A percentile compares a stretch with the other conserved stretches of the same genome.
Conservation (phyloP, 2,888 invertebrate species). For the Eulithis testata region DNA sequence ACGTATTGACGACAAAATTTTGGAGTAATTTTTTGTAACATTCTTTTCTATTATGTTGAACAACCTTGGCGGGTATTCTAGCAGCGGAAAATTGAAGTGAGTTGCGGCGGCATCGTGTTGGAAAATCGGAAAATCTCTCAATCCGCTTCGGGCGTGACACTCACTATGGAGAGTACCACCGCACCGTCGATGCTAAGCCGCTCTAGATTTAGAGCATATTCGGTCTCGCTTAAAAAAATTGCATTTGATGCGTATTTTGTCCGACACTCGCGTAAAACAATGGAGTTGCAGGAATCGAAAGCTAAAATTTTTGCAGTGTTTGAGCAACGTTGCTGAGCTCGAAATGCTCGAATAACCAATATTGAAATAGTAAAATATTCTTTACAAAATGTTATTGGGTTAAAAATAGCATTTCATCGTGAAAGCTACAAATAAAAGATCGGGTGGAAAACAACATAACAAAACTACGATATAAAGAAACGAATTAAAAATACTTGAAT, state of each 20-base stretch:
- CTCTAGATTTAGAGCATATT: slow-evolving; percentile 57
- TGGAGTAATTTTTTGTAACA: slow-evolving; percentile 42
- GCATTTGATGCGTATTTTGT: slow-evolving; percentile 49
- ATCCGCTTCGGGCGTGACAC: slow-evolving; percentile 61
- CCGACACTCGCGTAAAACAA: slow-evolving; percentile 33
- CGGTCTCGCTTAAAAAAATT: slow-evolving; percentile 48
- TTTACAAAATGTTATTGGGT: too few relatives aligned
- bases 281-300: slow-evolving; percentile 14
- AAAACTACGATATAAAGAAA: too few relatives aligned
- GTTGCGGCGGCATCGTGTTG: slow-evolving; percentile 55
- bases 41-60: slow-evolving; percentile 44
- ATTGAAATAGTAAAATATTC: slow-evolving; percentile 1
- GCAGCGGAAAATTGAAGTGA: slow-evolving; percentile 55
- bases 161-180: slow-evolving; percentile 51
- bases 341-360: slow-evolving; percentile 2
- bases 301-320: slow-evolving; percentile 1
- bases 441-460: slow-evolving; percentile 30
- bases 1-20: slow-evolving; percentile 37
- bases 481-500: slow-evolving; percentile 7
- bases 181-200: slow-evolving; percentile 57
- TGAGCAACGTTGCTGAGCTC: background rate
- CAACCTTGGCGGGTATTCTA: slow-evolving; percentile 52
- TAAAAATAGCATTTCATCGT: too few relatives aligned
- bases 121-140: slow-evolving; percentile 65
- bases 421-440: too few relatives aligned